Evolutionary conservation across 2,797 vertebrate genomes (phyloP), one percentile per base, ranked within the genome.

Genomic region (Zenarchopterus dispar): DNA sequence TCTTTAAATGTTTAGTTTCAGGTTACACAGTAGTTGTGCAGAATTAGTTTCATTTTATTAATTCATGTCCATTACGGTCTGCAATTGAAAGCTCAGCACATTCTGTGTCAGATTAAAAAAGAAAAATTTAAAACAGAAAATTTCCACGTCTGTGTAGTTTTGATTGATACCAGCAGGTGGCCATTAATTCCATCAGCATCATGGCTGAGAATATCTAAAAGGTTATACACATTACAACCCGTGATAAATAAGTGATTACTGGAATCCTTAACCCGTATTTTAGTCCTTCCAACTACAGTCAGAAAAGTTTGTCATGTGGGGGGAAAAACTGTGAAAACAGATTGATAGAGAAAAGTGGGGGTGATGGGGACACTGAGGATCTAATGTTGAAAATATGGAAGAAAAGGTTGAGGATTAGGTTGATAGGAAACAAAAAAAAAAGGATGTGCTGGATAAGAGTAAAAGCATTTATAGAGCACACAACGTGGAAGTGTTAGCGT

Each of bases 221-320:
- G 74, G 53, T 62, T 46, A 66, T 82, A 54, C 47, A 68, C 64
- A 61, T 75, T 78, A 57, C 76, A 72, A 58, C 44, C 56, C 69
- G 70, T 76, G 61, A 72, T 81, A 78, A 89, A 88, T 80, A 84
- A 85, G 84, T 84, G 75, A 87, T 86, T 87, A 80, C 62, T 61
- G 43, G 46, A 66, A 47, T 65, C 48, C 66, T 83, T 68, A 78
- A 73, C 80, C 77, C 84, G 62, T 85, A 84, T 68, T 85, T 84
- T 63, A 65, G 36, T 77, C 60, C 49, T 56, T 41, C 19, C 45
- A 8, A 8, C 60, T 61, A 75, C 64, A 78, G 66, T 60, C 72
- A 62, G 60, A 81, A 51, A 24, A 59, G 59, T 70, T 75, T 15
- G 31, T 67, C 60, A 69, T 41, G 8, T 0, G 46, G 70, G 57